Percentiles rank a stretch among this genome's conserved stretches.
These are phyloP conservation scores for Hemichromis elongatus DNA, from an alignment of 2,113 vertebrate species.

Conservation along the genomic window DNA sequence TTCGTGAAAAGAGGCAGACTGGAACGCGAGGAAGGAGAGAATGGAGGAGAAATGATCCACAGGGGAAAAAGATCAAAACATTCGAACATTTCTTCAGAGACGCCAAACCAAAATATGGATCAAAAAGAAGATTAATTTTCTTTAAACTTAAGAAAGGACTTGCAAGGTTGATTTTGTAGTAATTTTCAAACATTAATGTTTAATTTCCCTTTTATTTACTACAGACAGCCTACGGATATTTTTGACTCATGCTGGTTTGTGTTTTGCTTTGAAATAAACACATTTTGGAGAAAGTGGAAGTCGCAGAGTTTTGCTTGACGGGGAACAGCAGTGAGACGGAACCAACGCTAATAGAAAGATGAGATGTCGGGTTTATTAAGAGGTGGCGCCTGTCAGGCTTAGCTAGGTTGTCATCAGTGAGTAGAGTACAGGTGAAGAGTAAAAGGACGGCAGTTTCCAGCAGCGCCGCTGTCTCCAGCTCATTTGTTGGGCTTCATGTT, in stretches of 20 bases:
- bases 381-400: not conserved
- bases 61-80: slow-evolving; percentile 53
- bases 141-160: not conserved
- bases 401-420: slow-evolving; percentile 16
- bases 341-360: not conserved
- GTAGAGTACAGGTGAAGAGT: not conserved
- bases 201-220: not conserved
- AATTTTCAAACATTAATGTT: not conserved
- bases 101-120: not conserved
- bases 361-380: not conserved
- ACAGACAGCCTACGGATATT: not conserved
- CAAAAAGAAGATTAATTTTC: not conserved
- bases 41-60: slow-evolving; percentile 51
- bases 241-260: not conserved
- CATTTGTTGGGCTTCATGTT: not conserved
- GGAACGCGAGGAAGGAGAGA: slow-evolving; percentile 67
- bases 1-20: slow-evolving; percentile 85
- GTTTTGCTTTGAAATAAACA: slow-evolving; percentile 35
- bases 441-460: fast-evolving
- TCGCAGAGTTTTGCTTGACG: not conserved
- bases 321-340: not conserved
- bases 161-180: not conserved
- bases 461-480: fast-evolving
- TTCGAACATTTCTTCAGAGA: slow-evolving; percentile 15
- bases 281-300: not conserved